A percentile compares a stretch with the other conserved stretches of the same genome.
These are phyloP conservation scores for Thaleichthys pacificus DNA, from an alignment of 2,797 vertebrate genomes.

Conservation along the genomic window DNA sequence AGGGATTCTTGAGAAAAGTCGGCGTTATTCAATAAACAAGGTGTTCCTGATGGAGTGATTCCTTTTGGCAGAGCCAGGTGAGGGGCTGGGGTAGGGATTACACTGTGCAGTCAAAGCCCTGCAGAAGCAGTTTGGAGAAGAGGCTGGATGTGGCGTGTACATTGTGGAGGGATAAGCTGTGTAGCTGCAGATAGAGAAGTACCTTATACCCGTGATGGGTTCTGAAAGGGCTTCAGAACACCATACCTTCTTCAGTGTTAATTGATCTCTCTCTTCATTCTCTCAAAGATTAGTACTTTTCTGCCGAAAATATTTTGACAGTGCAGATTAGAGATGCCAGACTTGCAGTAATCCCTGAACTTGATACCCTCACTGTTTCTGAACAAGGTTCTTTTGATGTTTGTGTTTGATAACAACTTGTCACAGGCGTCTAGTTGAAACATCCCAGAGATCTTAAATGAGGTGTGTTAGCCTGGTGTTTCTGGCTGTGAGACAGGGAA, in stretches of 20 bases:
- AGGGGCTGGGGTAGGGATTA: constrained; percentile 67
- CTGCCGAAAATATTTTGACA: constrained; percentile 16
- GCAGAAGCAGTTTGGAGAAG: constrained; percentile 59
- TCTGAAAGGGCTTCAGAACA: too few relatives aligned
- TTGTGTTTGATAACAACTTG: constrained; percentile 33
- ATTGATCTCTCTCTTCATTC: too few relatives aligned
- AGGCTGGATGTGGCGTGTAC: constrained; percentile 46
- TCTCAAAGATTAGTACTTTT: too few relatives aligned
- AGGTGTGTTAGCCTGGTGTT: constrained; percentile 38
- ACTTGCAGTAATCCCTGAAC: not conserved
- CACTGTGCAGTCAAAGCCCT: constrained; percentile 65
- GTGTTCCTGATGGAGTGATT: constrained; percentile 68
- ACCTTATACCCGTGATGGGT: not conserved
- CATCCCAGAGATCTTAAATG: constrained; percentile 8
- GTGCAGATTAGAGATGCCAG: constrained; percentile 2
- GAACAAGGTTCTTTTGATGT: constrained; percentile 20
- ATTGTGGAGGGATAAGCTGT: not conserved
- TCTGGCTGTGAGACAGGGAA: constrained; percentile 34
- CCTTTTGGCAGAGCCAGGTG: constrained; percentile 66
- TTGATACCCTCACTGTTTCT: constrained; percentile 6
- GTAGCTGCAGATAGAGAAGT: not conserved
- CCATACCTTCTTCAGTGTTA: too few relatives aligned
- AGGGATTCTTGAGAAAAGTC: constrained; percentile 65
- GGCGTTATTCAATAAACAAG: constrained; percentile 65
- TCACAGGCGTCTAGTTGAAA: constrained; percentile 1